phyloP scores from a whole-genome alignment of 2,888 invertebrate species.

The Poecilus cupreus region DNA sequence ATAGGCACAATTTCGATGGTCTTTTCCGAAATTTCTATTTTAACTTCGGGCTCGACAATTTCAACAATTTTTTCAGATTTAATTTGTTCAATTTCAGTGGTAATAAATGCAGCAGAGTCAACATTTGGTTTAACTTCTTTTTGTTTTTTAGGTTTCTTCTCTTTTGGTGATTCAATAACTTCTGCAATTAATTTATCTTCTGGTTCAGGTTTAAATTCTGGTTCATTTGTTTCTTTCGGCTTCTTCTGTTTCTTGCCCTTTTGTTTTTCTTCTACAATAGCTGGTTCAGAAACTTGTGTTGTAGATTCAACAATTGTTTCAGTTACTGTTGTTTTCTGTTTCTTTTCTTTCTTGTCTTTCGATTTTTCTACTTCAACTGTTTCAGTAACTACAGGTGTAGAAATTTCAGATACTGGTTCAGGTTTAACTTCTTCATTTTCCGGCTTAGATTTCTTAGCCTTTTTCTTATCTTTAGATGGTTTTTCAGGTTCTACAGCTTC shows the following conservation, averaged over 20 bases:
- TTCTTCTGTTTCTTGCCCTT: conserved; percentile 4
- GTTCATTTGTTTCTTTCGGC: neutral
- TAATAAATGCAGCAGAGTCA: conserved; percentile 13
- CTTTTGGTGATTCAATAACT: neutral
- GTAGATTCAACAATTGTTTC: conserved; percentile 34
- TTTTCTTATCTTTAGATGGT: neutral
- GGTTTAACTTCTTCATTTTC: conserved; percentile 2
- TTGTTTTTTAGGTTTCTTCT: neutral
- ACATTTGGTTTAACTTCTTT: neutral
- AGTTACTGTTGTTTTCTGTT: conserved; percentile 2
- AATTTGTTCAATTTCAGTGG: conserved; percentile 21
- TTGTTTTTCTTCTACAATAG: neutral
- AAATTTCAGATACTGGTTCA: neutral
- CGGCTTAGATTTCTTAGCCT: no score
- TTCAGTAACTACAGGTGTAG: neutral
- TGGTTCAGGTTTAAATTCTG: neutral
- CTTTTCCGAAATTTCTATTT: neutral
- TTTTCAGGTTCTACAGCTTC: neutral
- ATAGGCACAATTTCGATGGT: neutral
- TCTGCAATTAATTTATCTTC: neutral
- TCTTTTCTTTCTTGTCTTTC: conserved; percentile 9
- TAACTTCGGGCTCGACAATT: neutral
- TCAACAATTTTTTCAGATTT: neutral
- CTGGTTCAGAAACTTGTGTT: neutral
- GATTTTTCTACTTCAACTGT: neutral